Base-by-base conservation (phyloP, 2,888 invertebrate genomes). In the Limenitis camilla region DNA sequence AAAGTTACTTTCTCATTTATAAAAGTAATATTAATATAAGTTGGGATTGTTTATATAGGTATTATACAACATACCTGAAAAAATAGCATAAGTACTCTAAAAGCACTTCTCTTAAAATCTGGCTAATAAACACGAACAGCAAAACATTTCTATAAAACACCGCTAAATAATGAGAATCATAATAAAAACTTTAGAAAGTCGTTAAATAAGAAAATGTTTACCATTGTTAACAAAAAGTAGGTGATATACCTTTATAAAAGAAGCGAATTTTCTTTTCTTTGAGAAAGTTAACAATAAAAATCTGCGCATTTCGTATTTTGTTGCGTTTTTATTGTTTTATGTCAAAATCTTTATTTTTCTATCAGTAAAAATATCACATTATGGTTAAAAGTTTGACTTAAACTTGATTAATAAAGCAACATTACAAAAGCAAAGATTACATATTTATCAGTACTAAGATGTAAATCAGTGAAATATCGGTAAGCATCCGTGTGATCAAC, bases 171-270 rank as follows among this genome's bases (percentile, higher is more conserved):
- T 19, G 32, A 42, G 10, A 41, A 30, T 41, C 30, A 28, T 33
- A 40, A 53, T 52, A 47, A 53, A 59, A 53, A 54, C 49, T 53
- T 56, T 49, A 40, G 31, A n/a, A 43, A 57, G 52, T 53, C 49
- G 41, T 56, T 56, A 54, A 55, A 53, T 44, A 56, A 56, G 52
- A 47, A 44, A 51, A 41, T 39, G 50, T 46, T 49, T 39, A 44
- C 41, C 44, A 49, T 46, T 51, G 47, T 49, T 53, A 53, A 56
- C 55, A 50, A 53, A 49, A 52, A 58, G 41, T 50, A 44, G 40
- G 49, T 52, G 47, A 46, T 59, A 52, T 52, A 40, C 49, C 49
- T 33, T 52, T 49, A 49, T 33, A 41, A 54, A 54, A 52, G 47
- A 52, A 56, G 52, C 36, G 35, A 52, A 39, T 48, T 50, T 49